Evolutionary conservation across 2,888 invertebrate genomes (phyloP), one percentile per base, ranked within the genome.

Genomic region (Caenorhabditis sulstoni): DNA sequence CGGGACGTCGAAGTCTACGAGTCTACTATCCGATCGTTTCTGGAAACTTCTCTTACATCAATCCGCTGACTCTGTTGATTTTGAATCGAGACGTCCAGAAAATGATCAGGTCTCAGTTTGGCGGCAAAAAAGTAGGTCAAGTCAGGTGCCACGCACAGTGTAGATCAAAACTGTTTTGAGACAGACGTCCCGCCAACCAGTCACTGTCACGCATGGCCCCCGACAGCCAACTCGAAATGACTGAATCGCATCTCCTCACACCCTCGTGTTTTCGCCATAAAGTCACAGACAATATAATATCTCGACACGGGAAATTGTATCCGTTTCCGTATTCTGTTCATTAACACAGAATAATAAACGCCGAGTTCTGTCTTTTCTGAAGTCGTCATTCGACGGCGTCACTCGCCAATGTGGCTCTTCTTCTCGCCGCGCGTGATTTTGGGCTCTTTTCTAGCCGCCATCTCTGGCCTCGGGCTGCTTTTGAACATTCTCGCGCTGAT

Each of bases 1-100:
- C 50, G 9, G 52, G 45, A 18, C 52, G 61, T 14, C 45, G 57
- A 52, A n/a, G 9, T 9, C 59, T 74, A n/a, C 65, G 74, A n/a
- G n/a, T 47, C 23, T 74, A 47, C 23, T 74, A 49, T 37, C 74
- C 74, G 0, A 53, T 61, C 11, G 23, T 74, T 0, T 65, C 74
- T 1, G 45, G 66, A 9, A 74, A 74, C 37, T 66, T 74, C 29
- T 65, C 65, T 5, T 74, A 61, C 45, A 59, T 74, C 39, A 74
- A 74, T 16, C 74, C 74, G 12, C 16, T 74, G 0, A 74, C 74
- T 8, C 23, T 74, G 0, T 11, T 74, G 11, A 11, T 20, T 0
- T 20, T 74, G 37, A 74, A 74, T 18, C 52, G 53, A 18, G 74
- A 74, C 22, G 58, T 64, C 8, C 64, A 64, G 23, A 20, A 20